Conservation (phyloP, 2,888 invertebrate genomes). For the Drosophila niveifrons region DNA sequence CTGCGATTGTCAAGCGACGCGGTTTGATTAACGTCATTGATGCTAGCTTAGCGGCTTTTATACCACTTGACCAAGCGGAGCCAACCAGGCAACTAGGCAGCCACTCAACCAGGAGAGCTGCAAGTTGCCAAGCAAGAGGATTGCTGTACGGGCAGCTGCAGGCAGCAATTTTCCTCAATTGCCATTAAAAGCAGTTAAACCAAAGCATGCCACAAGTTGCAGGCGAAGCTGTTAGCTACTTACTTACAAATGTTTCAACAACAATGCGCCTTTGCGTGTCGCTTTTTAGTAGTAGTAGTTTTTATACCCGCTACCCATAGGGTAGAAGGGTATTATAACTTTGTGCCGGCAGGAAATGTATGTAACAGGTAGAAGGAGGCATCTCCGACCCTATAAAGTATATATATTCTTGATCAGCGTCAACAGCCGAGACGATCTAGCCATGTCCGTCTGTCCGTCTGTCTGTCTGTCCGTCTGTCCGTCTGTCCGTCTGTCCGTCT, state of each 20-base stretch:
- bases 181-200: slow-evolving; percentile 61
- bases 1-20: slow-evolving; percentile 65
- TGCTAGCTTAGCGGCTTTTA: slow-evolving; percentile 59
- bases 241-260: slow-evolving; percentile 9
- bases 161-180: slow-evolving; percentile 64
- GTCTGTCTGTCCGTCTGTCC: too few relatives aligned
- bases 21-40: slow-evolving; percentile 72
- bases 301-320: too few relatives aligned
- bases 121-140: too few relatives aligned
- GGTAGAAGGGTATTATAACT: too few relatives aligned
- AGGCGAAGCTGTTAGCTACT: slow-evolving; percentile 34
- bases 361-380: too few relatives aligned
- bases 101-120: slow-evolving; percentile 16
- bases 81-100: slow-evolving; percentile 1
- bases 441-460: too few relatives aligned
- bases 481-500: too few relatives aligned
- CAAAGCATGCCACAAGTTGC: slow-evolving; percentile 53
- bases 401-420: too few relatives aligned
- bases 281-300: background rate
- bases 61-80: slow-evolving; percentile 38
- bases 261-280: slow-evolving; percentile 41
- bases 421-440: too few relatives aligned
- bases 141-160: background rate
- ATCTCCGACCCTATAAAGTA: too few relatives aligned
- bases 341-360: too few relatives aligned